A percentile compares a stretch with the other conserved stretches of the same genome.
phyloP scores from a whole-genome alignment of 2,888 invertebrate species.

The Bombyx huttoni region DNA sequence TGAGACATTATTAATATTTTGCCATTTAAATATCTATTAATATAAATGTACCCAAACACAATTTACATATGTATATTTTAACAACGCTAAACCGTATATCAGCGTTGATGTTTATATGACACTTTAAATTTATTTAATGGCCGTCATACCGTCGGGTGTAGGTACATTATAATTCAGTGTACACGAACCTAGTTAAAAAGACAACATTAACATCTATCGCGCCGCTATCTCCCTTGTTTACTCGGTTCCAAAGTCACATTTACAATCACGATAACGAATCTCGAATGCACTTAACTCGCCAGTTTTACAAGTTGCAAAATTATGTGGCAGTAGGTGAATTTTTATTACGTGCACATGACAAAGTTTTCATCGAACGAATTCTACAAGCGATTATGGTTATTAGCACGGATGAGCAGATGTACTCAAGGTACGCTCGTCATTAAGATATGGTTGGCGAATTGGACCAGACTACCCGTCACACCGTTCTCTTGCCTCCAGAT shows the following conservation, averaged over 20 bases:
- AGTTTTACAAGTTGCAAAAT: not conserved
- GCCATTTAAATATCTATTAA: no score
- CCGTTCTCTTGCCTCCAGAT: no score
- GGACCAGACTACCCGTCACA: no score
- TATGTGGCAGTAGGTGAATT: not conserved
- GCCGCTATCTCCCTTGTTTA: slow-evolving; percentile 16
- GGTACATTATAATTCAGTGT: not conserved
- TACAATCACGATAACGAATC: not conserved
- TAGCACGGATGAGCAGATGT: no score
- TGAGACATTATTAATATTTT: no score
- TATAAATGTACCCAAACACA: not conserved
- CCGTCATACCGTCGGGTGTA: not conserved
- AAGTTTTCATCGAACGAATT: no score
- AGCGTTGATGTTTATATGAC: not conserved
- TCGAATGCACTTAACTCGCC: not conserved
- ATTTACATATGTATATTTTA: not conserved
- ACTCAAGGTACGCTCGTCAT: no score
- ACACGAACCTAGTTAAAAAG: slow-evolving; percentile 6
- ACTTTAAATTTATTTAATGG: not conserved
- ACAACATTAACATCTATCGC: slow-evolving; percentile 11
- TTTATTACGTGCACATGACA: not conserved
- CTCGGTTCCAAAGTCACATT: not conserved
- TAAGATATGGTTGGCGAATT: no score
- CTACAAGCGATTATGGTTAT: no score
- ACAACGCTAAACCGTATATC: not conserved